phyloP scores from a whole-genome alignment of 2,113 vertebrate species.

The Pelusios castaneus region DNA sequence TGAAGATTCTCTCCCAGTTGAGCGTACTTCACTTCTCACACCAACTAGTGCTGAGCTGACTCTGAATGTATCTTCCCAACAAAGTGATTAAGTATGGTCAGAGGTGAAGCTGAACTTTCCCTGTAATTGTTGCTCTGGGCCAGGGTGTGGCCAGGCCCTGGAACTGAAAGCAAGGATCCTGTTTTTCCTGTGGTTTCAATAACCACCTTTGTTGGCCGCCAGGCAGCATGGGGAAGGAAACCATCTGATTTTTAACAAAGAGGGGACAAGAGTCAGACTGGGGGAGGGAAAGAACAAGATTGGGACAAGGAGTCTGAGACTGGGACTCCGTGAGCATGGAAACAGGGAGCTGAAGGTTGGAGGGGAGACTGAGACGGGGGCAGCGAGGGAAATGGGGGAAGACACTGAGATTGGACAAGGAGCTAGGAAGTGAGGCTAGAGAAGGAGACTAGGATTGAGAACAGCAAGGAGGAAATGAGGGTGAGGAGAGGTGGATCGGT shows the following conservation, averaged over 20 bases:
- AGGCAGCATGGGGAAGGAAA: too few species aligned
- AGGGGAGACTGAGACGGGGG: background rate
- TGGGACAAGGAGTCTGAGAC: background rate
- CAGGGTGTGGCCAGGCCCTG: too few species aligned
- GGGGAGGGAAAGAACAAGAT: background rate
- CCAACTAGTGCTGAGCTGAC: too few species aligned
- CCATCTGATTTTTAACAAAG: background rate
- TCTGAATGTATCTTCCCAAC: background rate
- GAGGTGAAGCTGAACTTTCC: background rate
- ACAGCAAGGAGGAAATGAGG: accelerated
- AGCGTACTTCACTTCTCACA: too few species aligned
- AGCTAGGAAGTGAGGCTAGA: background rate
- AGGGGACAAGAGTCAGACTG: background rate
- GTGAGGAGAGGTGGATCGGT: background rate
- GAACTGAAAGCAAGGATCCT: too few species aligned
- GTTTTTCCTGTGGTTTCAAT: too few species aligned
- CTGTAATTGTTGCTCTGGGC: background rate
- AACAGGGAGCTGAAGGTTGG: background rate
- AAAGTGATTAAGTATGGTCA: background rate
- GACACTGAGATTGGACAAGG: background rate
- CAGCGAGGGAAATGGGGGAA: background rate
- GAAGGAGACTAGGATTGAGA: background rate
- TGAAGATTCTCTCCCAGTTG: too few species aligned
- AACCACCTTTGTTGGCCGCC: too few species aligned
- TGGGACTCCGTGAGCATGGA: background rate